Conservation (phyloP, 2,797 vertebrate species). For the Hipposideros larvatus region DNA sequence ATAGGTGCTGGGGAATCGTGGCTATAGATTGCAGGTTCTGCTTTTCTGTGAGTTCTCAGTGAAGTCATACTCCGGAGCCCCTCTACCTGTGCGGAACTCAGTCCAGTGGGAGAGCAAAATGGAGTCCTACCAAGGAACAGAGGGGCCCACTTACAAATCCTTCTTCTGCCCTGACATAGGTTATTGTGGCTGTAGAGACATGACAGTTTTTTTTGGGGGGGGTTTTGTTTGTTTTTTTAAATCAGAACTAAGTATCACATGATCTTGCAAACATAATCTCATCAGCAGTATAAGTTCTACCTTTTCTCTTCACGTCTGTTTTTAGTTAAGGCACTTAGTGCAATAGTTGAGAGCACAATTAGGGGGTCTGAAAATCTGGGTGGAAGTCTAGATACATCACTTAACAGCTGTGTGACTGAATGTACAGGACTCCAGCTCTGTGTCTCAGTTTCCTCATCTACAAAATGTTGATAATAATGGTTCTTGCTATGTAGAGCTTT, state of each 20-base stretch:
- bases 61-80: neutral
- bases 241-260: neutral
- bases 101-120: neutral
- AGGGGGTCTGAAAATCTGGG: neutral
- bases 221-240: neutral
- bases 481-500: neutral
- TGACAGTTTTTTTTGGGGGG: neutral
- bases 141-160: neutral
- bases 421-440: neutral
- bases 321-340: neutral
- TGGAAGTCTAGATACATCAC: neutral
- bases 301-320: neutral
- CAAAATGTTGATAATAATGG: neutral
- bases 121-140: neutral
- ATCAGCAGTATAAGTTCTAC: neutral
- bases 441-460: neutral
- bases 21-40: neutral
- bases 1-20: fast-evolving
- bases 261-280: neutral
- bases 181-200: neutral
- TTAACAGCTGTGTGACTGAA: neutral
- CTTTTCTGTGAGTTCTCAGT: neutral
- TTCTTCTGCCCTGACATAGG: neutral
- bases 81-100: too few relatives aligned
- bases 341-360: neutral